These are phyloP conservation scores for Chaetodon trifasciatus DNA, from an alignment of 2,797 vertebrate genomes.

Conservation along the genomic window DNA sequence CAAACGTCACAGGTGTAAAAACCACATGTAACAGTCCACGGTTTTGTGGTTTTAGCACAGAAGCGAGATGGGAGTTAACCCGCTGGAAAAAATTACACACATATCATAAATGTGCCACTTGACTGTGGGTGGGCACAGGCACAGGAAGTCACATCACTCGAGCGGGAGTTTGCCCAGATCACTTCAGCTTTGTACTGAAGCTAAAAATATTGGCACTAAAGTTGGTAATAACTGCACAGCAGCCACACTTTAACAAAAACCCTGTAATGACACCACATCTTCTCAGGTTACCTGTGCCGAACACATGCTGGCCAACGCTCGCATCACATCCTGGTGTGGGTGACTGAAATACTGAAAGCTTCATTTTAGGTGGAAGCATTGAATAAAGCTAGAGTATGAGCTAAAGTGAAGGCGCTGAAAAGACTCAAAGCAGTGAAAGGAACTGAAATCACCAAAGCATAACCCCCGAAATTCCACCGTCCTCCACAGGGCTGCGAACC, in stretches of 20 bases:
- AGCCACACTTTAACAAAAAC: not conserved
- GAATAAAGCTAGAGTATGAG: not conserved
- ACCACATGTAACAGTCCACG: constrained; percentile 9
- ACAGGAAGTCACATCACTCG: not conserved
- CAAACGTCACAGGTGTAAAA: constrained; percentile 34
- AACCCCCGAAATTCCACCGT: too few species aligned
- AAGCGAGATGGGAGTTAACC: constrained; percentile 36
- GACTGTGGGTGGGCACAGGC: constrained; percentile 12
- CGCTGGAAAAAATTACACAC: constrained; percentile 22
- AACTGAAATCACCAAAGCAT: too few species aligned
- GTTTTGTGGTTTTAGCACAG: constrained; percentile 30
- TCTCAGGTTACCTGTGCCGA: not conserved
- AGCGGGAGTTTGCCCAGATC: not conserved
- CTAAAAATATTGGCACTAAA: not conserved
- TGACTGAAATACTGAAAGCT: not conserved
- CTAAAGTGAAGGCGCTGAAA: not conserved
- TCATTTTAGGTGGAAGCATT: not conserved
- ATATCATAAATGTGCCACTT: not conserved
- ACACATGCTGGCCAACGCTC: not conserved
- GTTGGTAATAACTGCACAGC: too few species aligned
- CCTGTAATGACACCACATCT: not conserved
- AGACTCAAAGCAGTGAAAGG: not conserved
- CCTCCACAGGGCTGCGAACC: too few species aligned
- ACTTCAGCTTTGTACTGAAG: not conserved
- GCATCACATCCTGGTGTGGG: not conserved